Evolutionary conservation across 2,113 vertebrate genomes (phyloP).

Genomic region (Odontophorus gujanensis): DNA sequence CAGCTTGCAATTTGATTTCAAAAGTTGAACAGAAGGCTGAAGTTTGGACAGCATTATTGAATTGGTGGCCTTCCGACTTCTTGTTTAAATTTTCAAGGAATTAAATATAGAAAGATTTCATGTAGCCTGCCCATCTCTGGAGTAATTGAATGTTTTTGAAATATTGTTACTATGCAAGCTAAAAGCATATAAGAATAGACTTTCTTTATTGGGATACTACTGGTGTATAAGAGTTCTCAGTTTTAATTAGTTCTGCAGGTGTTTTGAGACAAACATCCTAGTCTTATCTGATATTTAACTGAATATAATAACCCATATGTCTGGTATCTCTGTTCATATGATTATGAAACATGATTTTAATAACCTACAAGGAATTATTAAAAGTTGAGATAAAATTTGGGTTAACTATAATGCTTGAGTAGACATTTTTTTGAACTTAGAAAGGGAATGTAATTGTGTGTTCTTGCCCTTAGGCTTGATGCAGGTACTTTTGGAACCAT

Average conservation of each 20-base stretch:
- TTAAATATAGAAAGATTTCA: conserved; percentile 49
- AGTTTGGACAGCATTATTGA: conserved; percentile 35
- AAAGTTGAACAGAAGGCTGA: conserved; percentile 32
- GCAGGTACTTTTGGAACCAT: conserved; percentile 98
- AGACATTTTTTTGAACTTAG: neutral
- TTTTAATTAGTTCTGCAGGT: neutral
- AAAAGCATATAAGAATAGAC: neutral
- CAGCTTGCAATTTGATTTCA: conserved; percentile 44
- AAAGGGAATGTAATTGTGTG: neutral
- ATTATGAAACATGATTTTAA: neutral
- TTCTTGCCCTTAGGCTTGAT: conserved; percentile 84
- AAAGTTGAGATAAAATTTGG: neutral
- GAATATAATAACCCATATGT: neutral
- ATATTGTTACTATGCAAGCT: conserved; percentile 14
- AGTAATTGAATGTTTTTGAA: conserved; percentile 32
- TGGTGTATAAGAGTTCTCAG: neutral
- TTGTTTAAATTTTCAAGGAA: conserved; percentile 14
- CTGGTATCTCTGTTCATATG: neutral
- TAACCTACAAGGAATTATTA: neutral
- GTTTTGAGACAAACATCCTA: too few relatives aligned
- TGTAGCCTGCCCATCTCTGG: conserved; percentile 11
- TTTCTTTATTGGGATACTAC: neutral
- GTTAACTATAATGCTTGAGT: neutral
- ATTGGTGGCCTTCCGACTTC: conserved; percentile 25
- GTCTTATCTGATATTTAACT: neutral